Evolutionary conservation across 1,140 invertebrate genomes (phyloP).

Genomic region (Neodiprion lecontei): DNA sequence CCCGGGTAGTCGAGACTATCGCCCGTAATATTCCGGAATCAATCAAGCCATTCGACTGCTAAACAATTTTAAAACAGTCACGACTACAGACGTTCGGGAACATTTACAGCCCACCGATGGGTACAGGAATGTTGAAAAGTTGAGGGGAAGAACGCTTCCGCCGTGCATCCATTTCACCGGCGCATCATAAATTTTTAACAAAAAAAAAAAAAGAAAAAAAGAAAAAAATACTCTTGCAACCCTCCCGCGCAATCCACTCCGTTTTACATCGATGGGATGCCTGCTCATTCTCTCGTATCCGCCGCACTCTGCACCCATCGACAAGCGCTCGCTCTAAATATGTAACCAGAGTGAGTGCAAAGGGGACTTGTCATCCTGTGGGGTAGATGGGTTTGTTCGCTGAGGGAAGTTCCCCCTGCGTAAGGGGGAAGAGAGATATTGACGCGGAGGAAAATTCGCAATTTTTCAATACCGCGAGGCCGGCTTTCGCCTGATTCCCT

Average conservation of each 20-base stretch:
- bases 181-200: too few species aligned
- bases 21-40: too few species aligned
- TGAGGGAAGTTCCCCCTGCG: neutral
- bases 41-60: too few species aligned
- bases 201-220: neutral
- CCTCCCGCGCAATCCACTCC: neutral
- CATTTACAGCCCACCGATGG: too few species aligned
- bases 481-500: too few species aligned
- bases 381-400: neutral
- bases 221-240: neutral
- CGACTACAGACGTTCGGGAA: too few species aligned
- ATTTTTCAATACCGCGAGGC: neutral
- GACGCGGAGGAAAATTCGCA: neutral
- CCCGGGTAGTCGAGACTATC: neutral
- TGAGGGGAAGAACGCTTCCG: too few species aligned
- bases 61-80: too few species aligned
- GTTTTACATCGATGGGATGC: neutral
- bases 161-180: too few species aligned
- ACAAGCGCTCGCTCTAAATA: neutral
- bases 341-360: slow-evolving; percentile 2
- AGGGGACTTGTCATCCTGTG: neutral
- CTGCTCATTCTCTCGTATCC: neutral
- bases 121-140: too few species aligned
- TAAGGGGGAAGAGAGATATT: neutral
- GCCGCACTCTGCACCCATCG: neutral